phyloP scores from a whole-genome alignment of 2,888 invertebrate species.

The Drosophila testacea region DNA sequence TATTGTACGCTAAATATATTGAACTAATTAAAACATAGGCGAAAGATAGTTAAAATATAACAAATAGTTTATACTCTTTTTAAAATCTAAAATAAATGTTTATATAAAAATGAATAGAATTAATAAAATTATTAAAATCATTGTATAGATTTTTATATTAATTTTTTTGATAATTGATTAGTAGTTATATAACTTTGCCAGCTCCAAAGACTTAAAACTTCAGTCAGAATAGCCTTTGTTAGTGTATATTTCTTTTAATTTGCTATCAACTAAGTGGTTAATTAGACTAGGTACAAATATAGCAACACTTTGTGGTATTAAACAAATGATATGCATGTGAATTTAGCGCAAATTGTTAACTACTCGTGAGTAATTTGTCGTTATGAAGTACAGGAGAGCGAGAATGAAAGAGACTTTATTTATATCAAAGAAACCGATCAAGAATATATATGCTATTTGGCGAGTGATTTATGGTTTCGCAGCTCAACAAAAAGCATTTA shows the following conservation, averaged over 20 bases:
- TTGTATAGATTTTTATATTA: background rate
- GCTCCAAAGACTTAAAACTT: no score
- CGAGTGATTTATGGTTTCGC: conserved; percentile 43
- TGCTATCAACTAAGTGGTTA: conserved; percentile 6
- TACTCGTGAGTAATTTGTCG: conserved; percentile 27
- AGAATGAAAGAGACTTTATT: conserved; percentile 12
- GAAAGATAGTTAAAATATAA: background rate
- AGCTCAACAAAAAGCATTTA: conserved; percentile 28
- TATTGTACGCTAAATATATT: conserved; percentile 24
- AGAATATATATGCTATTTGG: conserved; percentile 33
- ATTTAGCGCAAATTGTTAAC: conserved; percentile 29
- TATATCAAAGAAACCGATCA: conserved; percentile 55
- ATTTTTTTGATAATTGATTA: background rate
- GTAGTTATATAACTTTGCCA: no score
- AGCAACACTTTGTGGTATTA: conserved; percentile 14
- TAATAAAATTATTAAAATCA: background rate
- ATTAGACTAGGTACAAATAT: conserved; percentile 5
- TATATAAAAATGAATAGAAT: background rate
- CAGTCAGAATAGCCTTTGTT: background rate
- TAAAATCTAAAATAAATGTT: background rate
- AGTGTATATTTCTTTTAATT: conserved; percentile 4
- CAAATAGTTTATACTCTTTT: conserved; percentile 17
- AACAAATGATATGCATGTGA: conserved; percentile 18
- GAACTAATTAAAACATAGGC: conserved; percentile 31
- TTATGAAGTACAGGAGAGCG: conserved; percentile 20